These are phyloP conservation scores for Hirundo rustica DNA, from an alignment of 2,797 vertebrate species.

Conservation along the genomic window DNA sequence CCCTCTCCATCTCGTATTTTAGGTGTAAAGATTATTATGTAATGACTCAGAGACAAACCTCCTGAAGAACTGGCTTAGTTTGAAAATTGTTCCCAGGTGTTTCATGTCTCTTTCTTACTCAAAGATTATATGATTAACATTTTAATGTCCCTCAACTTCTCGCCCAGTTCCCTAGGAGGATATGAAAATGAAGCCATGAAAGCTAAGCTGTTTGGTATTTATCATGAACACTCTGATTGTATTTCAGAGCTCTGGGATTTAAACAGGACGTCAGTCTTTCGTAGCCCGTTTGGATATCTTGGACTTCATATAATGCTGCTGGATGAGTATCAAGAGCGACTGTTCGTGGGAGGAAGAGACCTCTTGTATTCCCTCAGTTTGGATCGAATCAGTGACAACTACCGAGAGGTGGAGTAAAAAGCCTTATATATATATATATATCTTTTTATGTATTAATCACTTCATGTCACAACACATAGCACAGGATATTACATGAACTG, in stretches of 20 bases:
- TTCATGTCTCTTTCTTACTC: neutral
- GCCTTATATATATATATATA: neutral
- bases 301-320: constrained; percentile 89
- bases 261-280: constrained; percentile 93
- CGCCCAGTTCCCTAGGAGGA: neutral
- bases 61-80: neutral
- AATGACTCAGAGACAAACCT: neutral
- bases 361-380: constrained; percentile 91
- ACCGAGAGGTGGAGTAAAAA: constrained; percentile 84
- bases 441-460: neutral
- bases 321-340: constrained; percentile 91
- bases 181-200: neutral
- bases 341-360: constrained; percentile 93
- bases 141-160: constrained; percentile 31
- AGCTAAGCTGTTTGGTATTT: constrained; percentile 39
- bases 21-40: neutral
- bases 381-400: constrained; percentile 86
- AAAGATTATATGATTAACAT: neutral
- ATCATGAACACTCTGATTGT: constrained; percentile 34
- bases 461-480: neutral
- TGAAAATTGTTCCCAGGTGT: constrained; percentile 11
- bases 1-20: neutral
- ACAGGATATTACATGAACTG: neutral
- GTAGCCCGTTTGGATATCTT: constrained; percentile 82
- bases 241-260: constrained; percentile 91